Evolutionary conservation across 2,888 invertebrate genomes (phyloP), one percentile per base, ranked within the genome.

Genomic region (Drepanosiphum platanoidis): DNA sequence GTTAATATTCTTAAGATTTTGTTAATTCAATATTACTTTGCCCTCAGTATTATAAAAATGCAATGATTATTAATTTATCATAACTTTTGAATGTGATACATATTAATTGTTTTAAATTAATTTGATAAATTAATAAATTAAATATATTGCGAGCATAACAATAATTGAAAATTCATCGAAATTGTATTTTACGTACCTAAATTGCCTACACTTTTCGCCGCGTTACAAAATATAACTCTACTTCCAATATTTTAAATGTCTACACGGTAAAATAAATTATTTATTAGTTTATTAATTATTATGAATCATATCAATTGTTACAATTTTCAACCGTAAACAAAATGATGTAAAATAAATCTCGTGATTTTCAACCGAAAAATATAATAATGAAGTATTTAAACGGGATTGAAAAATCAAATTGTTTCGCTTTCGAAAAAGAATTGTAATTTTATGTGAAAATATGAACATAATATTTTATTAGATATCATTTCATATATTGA

Each of bases 121-220:
- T n/a, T n/a, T n/a, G n/a, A n/a, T n/a, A n/a, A n/a, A n/a, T n/a
- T n/a, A n/a, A n/a, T n/a, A n/a, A n/a, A n/a, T n/a, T n/a, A n/a
- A n/a, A n/a, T n/a, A n/a, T n/a, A n/a, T n/a, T n/a, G n/a, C n/a
- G n/a, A n/a, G n/a, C n/a, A n/a, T n/a, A n/a, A 18, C 22, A 52
- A 52, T 3, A 39, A 39, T 9, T 39, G 9, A 39, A 7, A 39
- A 39, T 7, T 39, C 4, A 39, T 39, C n/a, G 39, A 18, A 18
- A 22, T 0, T 3, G 64, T 79, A 27, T 1, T 58, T 52, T 9
- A 2, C 52, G 83, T 75, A 83, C 74, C 74, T 75, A 46, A 66
- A 75, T 83, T 83, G 83, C 83, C 83, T 83, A 83, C 75, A 74
- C 30, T 52, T 46, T 13, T 66, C 74, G 83, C 83, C 83, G 83